Evolutionary conservation across 1,140 invertebrate genomes (phyloP).

Genomic region (Hirudo medicinalis): DNA sequence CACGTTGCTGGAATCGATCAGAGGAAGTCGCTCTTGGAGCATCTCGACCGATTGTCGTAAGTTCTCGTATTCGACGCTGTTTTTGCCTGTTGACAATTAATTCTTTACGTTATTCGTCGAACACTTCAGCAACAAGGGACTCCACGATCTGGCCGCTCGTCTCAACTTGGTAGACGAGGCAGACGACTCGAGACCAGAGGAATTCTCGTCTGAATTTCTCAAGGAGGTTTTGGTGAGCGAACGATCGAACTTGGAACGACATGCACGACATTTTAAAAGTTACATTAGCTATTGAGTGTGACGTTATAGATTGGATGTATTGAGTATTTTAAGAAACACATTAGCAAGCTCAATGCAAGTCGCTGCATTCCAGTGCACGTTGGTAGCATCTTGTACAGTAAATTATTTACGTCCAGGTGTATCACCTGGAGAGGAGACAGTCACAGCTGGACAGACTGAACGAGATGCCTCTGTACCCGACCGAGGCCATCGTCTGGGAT

Average conservation of each 20-base stretch:
- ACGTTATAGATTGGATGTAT: no score
- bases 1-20: conserved; percentile 90
- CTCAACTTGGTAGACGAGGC: conserved; percentile 66
- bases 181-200: conserved; percentile 49
- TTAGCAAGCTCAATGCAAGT: no score
- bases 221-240: conserved; percentile 63
- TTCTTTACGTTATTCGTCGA: no score
- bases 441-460: conserved; percentile 88
- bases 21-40: conserved; percentile 65
- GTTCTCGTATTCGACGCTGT: no score
- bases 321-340: no score
- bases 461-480: conserved; percentile 95
- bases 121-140: conserved; percentile 56
- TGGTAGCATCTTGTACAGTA: no score
- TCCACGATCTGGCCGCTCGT: conserved; percentile 69
- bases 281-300: no score
- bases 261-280: no score
- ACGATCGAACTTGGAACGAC: no score
- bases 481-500: conserved; percentile 96
- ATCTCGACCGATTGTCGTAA: conserved; percentile 64
- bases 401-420: conserved; percentile 27
- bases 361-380: no score
- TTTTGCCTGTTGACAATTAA: no score
- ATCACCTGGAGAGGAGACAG: conserved; percentile 65
- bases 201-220: conserved; percentile 59